phyloP scores from a whole-genome alignment of 2,113 vertebrate species.

The Oryzias melastigma region DNA sequence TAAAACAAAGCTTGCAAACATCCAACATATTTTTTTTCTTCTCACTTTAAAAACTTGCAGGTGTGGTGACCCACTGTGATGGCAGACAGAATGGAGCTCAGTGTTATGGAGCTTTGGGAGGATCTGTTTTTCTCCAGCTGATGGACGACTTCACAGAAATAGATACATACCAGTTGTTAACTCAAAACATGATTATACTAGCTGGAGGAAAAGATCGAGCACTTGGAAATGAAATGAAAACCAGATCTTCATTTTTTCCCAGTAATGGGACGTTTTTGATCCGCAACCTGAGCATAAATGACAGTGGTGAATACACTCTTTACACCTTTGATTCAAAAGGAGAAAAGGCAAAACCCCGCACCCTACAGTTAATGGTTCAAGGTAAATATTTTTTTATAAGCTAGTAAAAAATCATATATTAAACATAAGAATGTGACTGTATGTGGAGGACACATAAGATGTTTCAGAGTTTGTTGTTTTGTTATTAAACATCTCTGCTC shows the following conservation, averaged over 20 bases:
- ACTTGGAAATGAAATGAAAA: rapidly evolving
- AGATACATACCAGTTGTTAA: no score
- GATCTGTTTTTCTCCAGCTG: slow-evolving; percentile 43
- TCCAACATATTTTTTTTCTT: rapidly evolving
- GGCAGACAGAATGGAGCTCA: slow-evolving; percentile 13
- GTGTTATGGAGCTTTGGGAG: slow-evolving; percentile 50
- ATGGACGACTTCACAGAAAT: background rate
- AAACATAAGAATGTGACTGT: no score
- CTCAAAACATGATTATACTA: background rate
- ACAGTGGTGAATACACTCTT: slow-evolving; percentile 34
- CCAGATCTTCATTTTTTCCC: slow-evolving; percentile 18
- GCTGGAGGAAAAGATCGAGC: rapidly evolving
- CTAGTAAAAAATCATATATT: background rate
- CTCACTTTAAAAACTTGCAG: no score
- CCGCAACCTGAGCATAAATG: slow-evolving; percentile 7
- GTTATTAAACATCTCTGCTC: background rate
- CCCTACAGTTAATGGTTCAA: background rate
- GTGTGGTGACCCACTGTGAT: slow-evolving; percentile 37
- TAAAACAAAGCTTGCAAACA: no score
- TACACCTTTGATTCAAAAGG: rapidly evolving
- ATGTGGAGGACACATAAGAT: no score
- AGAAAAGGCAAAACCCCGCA: rapidly evolving
- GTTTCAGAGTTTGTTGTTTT: background rate
- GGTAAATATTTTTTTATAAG: background rate
- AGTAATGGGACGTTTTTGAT: slow-evolving; percentile 35